Conservation (phyloP, 2,888 invertebrate species). For the Acanthoscelides obtectus region DNA sequence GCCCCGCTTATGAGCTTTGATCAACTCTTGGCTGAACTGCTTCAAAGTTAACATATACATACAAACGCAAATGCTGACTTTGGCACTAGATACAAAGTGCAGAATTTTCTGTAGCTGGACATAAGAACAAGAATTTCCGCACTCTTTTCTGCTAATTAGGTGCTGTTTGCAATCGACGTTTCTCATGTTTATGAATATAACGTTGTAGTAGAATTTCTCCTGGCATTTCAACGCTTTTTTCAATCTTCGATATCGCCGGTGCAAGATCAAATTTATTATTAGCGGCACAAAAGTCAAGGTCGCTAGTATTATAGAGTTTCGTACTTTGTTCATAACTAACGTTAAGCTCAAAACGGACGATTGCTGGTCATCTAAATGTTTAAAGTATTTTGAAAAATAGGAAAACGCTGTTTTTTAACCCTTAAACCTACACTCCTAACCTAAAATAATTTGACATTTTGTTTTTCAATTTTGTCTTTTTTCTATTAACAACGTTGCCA, state of each 20-base stretch:
- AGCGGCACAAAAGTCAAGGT: not conserved
- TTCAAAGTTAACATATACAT: slow-evolving; percentile 63
- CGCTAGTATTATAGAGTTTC: not conserved
- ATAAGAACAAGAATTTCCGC: slow-evolving; percentile 33
- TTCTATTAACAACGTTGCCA: not conserved
- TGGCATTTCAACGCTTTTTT: slow-evolving; percentile 12
- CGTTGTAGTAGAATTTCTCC: slow-evolving; percentile 29
- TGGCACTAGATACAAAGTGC: slow-evolving; percentile 42
- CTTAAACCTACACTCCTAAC: not conserved
- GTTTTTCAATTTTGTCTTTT: no score
- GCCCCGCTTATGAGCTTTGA: slow-evolving; percentile 52
- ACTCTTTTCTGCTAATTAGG: slow-evolving; percentile 28
- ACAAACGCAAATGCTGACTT: slow-evolving; percentile 60
- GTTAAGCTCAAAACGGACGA: not conserved
- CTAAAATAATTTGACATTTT: not conserved
- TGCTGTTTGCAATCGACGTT: slow-evolving; percentile 34
- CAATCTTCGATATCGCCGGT: slow-evolving; percentile 7
- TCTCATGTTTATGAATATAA: slow-evolving; percentile 29
- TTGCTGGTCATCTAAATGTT: not conserved
- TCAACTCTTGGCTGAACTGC: slow-evolving; percentile 54
- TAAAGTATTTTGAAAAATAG: not conserved
- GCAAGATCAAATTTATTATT: not conserved
- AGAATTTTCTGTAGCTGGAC: slow-evolving; percentile 26
- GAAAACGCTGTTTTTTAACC: not conserved
- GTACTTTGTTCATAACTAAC: not conserved